Base-by-base conservation (phyloP, 37 sponge, comb jelly and placozoan species). In the Cliona cf. orientalis region DNA sequence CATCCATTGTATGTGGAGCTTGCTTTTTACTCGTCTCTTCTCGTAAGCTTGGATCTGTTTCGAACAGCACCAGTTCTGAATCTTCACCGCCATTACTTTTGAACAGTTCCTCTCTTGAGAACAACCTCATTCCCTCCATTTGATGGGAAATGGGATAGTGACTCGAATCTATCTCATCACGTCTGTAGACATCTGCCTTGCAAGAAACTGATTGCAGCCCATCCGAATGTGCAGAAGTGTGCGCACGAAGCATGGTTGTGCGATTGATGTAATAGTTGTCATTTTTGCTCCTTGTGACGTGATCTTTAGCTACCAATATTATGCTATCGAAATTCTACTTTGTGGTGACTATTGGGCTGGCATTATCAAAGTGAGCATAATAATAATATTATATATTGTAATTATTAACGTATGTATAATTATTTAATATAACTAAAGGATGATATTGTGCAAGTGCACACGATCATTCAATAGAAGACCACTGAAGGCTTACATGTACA, bases 141-240 rank as follows among this genome's bases (percentile, higher is more conserved):
- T 98, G 99, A 67, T 98, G 99, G 69, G 95, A 98, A 0, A 91
- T 90, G 9, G 99, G 99, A 77, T 98, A 98, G 77, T 98, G 99
- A 1, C 81, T 93, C 22, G 83, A 62, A 74, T 98, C 99, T 41
- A 98, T 95, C 37, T 80, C 89, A 81, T 98, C 99, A n/a, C 99
- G 63, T 37, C 99, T 58, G 63, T 98, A 98, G 58, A 95, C 95
- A 76, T 98, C 99, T n/a, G 96, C 99, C 0, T 94, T 93, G 26
- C 88, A 84, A 29, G 95, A 80, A 69, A 95, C 95, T 39, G 84
- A 46, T 68, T 95, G 86, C 61, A 95, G 83, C 5, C 99, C 99
- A 34, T 87, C 5, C 74, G 95, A 89, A 63, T 97, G 98, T 34
- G 95, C 96, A 29, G 98, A 92, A 17, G 95, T 97, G 78, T 97